These are phyloP conservation scores for Illadopsis cleaveri DNA, from an alignment of 2,113 vertebrate genomes.

Conservation along the genomic window DNA sequence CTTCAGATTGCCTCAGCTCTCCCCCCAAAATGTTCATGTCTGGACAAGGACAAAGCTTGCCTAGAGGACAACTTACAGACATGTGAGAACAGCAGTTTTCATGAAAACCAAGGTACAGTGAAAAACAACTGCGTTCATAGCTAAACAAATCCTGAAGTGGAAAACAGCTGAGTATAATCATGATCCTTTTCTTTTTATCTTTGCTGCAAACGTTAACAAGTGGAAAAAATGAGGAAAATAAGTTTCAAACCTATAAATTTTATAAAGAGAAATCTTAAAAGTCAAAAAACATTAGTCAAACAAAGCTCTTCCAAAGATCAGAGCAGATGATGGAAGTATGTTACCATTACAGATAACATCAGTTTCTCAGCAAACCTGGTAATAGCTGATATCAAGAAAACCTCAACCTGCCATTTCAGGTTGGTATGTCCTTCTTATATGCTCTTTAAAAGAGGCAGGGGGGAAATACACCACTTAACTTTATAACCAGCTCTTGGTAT, in stretches of 20 bases:
- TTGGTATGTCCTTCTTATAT: neutral
- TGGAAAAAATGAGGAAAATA: neutral
- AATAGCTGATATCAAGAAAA: neutral
- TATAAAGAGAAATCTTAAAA: neutral
- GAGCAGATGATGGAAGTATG: neutral
- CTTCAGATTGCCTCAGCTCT: neutral
- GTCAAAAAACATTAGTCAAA: neutral
- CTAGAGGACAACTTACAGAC: neutral
- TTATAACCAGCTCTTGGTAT: neutral
- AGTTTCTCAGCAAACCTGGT: neutral
- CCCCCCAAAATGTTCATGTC: neutral
- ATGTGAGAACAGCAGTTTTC: neutral
- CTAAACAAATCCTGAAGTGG: neutral
- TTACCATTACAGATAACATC: neutral
- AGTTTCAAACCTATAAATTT: neutral
- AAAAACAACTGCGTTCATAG: conserved; percentile 12
- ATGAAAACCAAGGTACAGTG: neutral
- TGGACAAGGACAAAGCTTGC: neutral
- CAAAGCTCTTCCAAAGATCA: neutral
- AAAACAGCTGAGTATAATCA: conserved; percentile 7
- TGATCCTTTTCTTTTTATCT: neutral
- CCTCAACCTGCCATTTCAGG: neutral
- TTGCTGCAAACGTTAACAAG: neutral
- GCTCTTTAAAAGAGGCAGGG: neutral
- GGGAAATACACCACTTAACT: neutral